phyloP scores from a whole-genome alignment of 2,888 invertebrate species.

The Caradrina kadenii region DNA sequence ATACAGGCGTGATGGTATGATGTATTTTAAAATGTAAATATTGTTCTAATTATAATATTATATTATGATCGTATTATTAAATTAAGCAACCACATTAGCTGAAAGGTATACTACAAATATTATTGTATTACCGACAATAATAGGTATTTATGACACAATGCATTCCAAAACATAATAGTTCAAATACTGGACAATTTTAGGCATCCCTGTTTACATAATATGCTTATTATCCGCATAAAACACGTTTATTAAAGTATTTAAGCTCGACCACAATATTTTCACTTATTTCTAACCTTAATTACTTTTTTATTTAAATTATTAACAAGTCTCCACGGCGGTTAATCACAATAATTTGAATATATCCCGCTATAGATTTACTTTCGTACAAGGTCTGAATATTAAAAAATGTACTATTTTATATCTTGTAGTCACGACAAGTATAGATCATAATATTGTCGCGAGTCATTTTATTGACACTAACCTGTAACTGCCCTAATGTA shows the following conservation, averaged over 20 bases:
- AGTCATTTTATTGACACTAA: conserved; percentile 50
- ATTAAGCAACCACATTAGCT: too few species aligned
- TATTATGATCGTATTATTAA: too few species aligned
- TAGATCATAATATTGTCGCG: conserved; percentile 36
- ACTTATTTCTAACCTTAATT: conserved; percentile 27
- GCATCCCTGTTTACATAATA: not conserved
- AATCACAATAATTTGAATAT: conserved; percentile 47
- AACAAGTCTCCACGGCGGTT: conserved; percentile 33
- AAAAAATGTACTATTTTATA: conserved; percentile 50
- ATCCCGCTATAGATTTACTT: conserved; percentile 35
- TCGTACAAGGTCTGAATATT: conserved; percentile 30
- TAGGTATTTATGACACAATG: too few species aligned
- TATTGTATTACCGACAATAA: too few species aligned
- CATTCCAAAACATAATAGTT: too few species aligned
- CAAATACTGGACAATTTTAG: too few species aligned
- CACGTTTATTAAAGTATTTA: conserved; percentile 3
- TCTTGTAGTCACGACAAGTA: conserved; percentile 58
- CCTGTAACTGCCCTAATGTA: conserved; percentile 16
- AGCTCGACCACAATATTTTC: conserved; percentile 16
- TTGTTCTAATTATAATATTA: too few species aligned
- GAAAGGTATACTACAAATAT: too few species aligned
- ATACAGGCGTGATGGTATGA: too few species aligned
- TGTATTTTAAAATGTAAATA: too few species aligned
- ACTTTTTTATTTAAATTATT: conserved; percentile 46
- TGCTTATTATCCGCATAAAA: not conserved